A percentile compares a stretch with the other conserved stretches of the same genome.
phyloP scores from a whole-genome alignment of 1,140 invertebrate species.

The Drosophila parvula region DNA sequence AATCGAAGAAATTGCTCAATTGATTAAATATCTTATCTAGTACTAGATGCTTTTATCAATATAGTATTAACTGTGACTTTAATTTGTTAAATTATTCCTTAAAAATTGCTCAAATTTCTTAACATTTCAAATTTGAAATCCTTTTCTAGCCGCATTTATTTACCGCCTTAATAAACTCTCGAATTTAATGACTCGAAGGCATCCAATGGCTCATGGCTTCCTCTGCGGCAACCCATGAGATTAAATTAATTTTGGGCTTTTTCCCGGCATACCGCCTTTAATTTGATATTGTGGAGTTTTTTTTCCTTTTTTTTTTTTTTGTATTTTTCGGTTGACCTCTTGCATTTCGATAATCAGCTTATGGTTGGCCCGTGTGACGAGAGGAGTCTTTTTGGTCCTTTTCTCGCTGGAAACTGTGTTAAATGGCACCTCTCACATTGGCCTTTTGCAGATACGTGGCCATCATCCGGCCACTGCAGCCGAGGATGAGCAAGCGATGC shows the following conservation, averaged over 20 bases:
- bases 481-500: constrained; percentile 91
- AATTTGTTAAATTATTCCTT: neutral
- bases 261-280: constrained; percentile 9
- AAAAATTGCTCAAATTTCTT: neutral
- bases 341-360: constrained; percentile 53
- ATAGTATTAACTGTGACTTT: neutral
- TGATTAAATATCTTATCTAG: neutral
- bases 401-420: constrained; percentile 36
- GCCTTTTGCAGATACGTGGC: constrained; percentile 91
- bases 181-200: constrained; percentile 21
- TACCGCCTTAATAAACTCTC: constrained; percentile 3
- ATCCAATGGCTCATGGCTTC: neutral
- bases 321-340: constrained; percentile 17
- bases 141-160: constrained; percentile 1
- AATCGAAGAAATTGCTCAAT: neutral
- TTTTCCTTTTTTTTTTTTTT: too few species aligned
- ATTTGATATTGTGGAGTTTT: constrained; percentile 23
- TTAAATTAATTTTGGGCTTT: constrained; percentile 40
- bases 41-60: neutral
- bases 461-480: constrained; percentile 95
- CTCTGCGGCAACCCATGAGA: neutral
- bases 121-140: neutral
- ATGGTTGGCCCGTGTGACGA: neutral
- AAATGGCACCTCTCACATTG: constrained; percentile 17
- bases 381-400: neutral